phyloP scores from a whole-genome alignment of 2,888 invertebrate species.

The Lasioglossum marginatum region DNA sequence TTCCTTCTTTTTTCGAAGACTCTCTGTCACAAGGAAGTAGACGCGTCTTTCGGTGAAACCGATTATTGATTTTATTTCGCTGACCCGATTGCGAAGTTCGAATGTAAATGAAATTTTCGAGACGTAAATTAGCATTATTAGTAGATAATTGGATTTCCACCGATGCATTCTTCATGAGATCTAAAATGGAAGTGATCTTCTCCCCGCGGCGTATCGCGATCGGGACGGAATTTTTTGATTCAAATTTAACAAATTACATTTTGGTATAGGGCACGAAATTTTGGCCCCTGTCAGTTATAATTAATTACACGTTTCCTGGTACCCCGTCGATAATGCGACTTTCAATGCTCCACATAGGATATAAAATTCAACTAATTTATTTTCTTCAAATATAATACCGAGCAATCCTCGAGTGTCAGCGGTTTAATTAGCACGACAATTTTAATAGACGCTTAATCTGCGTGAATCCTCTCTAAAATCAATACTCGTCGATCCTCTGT shows the following conservation, averaged over 20 bases:
- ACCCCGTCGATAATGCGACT: not conserved
- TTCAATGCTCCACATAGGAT: not conserved
- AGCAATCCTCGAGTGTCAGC: not conserved
- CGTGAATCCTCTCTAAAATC: not conserved
- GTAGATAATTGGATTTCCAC: not conserved
- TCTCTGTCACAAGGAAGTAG: not conserved
- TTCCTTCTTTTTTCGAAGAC: not conserved
- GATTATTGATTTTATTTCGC: slow-evolving; percentile 9
- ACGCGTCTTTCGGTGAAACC: not conserved
- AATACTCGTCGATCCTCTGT: not conserved
- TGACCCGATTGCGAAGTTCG: not conserved
- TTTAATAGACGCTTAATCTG: not conserved
- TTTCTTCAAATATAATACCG: not conserved
- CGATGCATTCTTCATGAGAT: slow-evolving; percentile 4
- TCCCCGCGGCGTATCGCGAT: not conserved
- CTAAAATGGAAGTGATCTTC: not conserved
- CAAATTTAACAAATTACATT: slow-evolving; percentile 1
- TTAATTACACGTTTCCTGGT: not conserved
- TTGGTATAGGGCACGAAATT: not conserved
- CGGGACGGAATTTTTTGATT: not conserved
- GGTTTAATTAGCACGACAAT: not conserved
- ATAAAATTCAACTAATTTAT: not conserved
- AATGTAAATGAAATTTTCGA: not conserved
- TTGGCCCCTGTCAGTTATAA: not conserved
- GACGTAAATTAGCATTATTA: not conserved